phyloP scores from a whole-genome alignment of 2,113 vertebrate genomes.

The Sula dactylatra region DNA sequence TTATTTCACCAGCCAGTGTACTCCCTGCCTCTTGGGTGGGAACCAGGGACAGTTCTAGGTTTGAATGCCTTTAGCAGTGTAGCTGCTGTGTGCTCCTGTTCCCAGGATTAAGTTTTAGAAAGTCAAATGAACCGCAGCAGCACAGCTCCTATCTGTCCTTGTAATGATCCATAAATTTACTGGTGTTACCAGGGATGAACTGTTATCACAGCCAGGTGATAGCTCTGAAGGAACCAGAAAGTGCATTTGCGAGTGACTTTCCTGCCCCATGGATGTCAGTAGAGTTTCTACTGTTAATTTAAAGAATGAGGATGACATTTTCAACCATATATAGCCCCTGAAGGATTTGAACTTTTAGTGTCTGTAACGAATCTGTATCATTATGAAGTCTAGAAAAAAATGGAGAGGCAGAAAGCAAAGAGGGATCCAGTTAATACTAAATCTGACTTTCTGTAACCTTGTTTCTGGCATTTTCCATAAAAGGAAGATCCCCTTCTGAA shows the following conservation, averaged over 20 bases:
- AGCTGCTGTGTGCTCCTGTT: neutral
- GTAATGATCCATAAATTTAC: neutral
- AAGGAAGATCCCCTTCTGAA: neutral
- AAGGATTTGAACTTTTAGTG: neutral
- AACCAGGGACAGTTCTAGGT: neutral
- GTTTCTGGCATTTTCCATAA: neutral
- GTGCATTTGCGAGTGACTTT: neutral
- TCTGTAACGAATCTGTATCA: neutral
- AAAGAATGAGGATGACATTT: neutral
- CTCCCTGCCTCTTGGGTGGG: neutral
- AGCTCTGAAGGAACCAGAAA: neutral
- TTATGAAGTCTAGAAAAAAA: neutral
- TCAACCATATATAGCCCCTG: neutral
- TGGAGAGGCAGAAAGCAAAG: neutral
- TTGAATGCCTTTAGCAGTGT: neutral
- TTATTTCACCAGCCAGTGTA: neutral
- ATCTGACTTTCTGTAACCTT: neutral
- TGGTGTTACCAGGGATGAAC: neutral
- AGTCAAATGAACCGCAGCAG: neutral
- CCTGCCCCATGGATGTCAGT: neutral
- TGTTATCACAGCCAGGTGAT: neutral
- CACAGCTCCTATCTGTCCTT: neutral
- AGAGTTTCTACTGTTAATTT: neutral
- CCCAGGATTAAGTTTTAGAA: neutral
- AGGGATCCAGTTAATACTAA: neutral